Conservation (phyloP, 1,140 invertebrate species). For the Acyrthosiphon pisum region DNA sequence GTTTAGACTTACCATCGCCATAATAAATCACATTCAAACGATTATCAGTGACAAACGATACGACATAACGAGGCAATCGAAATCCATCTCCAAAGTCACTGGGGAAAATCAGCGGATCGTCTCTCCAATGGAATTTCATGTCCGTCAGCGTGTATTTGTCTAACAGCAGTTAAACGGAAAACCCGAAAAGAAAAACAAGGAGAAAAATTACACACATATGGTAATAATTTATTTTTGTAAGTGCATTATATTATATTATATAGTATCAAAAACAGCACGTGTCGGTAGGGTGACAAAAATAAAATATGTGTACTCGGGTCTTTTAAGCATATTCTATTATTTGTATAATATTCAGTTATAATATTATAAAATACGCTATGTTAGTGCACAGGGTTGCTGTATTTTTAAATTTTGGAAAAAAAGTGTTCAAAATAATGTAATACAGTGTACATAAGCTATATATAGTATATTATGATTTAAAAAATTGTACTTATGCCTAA, state of each 20-base stretch:
- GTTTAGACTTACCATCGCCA: constrained; percentile 67
- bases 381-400: no score
- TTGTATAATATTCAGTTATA: no score
- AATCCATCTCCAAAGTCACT: constrained; percentile 67
- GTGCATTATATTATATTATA: background rate
- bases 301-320: no score
- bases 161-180: constrained; percentile 60
- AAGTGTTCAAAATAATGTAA: no score
- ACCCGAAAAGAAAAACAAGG: constrained; percentile 59
- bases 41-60: constrained; percentile 68
- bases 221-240: background rate
- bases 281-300: background rate
- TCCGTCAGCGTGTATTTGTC: constrained; percentile 69
- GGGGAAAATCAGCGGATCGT: constrained; percentile 66
- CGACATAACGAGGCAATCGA: constrained; percentile 70
- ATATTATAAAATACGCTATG: no score
- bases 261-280: background rate
- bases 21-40: constrained; percentile 68
- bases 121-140: constrained; percentile 68
- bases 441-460: no score
- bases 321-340: no score
- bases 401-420: no score
- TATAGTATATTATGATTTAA: no score
- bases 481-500: no score
- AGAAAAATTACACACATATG: background rate